These are phyloP conservation scores for Venustaconcha ellipsiformis DNA, from an alignment of 1,140 invertebrate species.

Conservation along the genomic window DNA sequence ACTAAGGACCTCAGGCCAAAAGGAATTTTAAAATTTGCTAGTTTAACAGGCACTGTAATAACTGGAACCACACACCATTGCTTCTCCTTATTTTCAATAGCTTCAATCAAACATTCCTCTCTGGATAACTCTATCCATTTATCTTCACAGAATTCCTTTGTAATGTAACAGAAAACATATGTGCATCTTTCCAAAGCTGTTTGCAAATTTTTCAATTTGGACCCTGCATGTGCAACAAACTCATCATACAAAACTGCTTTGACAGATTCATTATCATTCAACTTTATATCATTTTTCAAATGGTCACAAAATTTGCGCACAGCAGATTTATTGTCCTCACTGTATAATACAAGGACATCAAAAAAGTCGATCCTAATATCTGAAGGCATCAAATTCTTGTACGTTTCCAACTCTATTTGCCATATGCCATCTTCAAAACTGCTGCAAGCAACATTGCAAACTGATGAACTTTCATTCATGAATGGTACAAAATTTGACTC, in stretches of 20 bases:
- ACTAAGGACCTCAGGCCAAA: conserved; percentile 44
- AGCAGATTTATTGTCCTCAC: conserved; percentile 31
- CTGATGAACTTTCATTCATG: too few relatives aligned
- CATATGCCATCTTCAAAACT: conserved; percentile 10
- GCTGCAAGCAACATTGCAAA: neutral
- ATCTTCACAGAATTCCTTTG: conserved; percentile 42
- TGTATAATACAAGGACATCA: conserved; percentile 45
- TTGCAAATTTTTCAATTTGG: conserved; percentile 33
- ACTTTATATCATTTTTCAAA: conserved; percentile 34
- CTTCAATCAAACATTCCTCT: conserved; percentile 46
- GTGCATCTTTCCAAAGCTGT: conserved; percentile 39
- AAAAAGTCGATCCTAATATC: conserved; percentile 31
- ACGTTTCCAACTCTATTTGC: conserved; percentile 16
- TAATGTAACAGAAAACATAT: conserved; percentile 45
- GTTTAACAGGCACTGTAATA: conserved; percentile 38
- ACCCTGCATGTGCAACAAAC: conserved; percentile 20
- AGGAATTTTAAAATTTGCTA: conserved; percentile 40
- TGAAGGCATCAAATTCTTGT: conserved; percentile 23
- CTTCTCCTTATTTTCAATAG: conserved; percentile 42
- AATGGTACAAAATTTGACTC: too few relatives aligned
- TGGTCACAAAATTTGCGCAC: conserved; percentile 32
- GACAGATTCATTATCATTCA: conserved; percentile 9
- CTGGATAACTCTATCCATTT: conserved; percentile 43
- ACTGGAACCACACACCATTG: conserved; percentile 52
- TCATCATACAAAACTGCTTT: conserved; percentile 40